Base-by-base conservation (phyloP, 2,797 vertebrate genomes). In the Sebastes itinus region DNA sequence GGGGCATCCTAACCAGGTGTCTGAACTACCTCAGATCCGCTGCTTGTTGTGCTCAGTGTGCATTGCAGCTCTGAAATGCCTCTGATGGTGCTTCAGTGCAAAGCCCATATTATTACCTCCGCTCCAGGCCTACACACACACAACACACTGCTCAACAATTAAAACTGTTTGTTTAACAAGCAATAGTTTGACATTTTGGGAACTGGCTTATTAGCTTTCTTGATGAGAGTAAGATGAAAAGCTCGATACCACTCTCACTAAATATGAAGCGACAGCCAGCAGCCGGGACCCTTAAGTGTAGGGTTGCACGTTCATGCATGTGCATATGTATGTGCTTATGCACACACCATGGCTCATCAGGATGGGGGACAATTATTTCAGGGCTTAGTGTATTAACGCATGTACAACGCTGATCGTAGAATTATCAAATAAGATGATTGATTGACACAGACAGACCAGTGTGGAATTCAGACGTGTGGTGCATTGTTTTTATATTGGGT, bases 1-100 rank as follows among this genome's bases (percentile, higher is more conserved):
- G 67, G 80, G 73, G 77, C 69, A 62, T 75, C 61, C 68, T 56
- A 66, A 86, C 67, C 78, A 79, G 78, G 64, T 84, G 83, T 75
- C 70, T 63, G 62, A 33, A 78, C 63, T 22, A 46, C 32, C 65
- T 78, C 70, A 58, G 63, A 80, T 64, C 56, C 78, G 32, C 23
- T 63, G 66, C 56, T 72, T 72, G 68, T 83, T 77, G n/a, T 35
- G 52, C 59, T 72, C 54, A 28, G 22, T 10, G 30, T 2, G 7
- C 35, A 12, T 4, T 32, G 66, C 35, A 58, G 66, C 59, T 72
- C 23, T 7, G 68, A 70, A 42, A 75, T 8, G 27, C 30, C 30
- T 55, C 62, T 49, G 25, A 52, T 10, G 30, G n/a, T 67, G 35
- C 30, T 28, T 3, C 27, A 23, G 4, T 54, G 42, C 22, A 69